These are phyloP conservation scores for Mobula hypostoma DNA, from an alignment of 2,113 vertebrate species.

Conservation along the genomic window DNA sequence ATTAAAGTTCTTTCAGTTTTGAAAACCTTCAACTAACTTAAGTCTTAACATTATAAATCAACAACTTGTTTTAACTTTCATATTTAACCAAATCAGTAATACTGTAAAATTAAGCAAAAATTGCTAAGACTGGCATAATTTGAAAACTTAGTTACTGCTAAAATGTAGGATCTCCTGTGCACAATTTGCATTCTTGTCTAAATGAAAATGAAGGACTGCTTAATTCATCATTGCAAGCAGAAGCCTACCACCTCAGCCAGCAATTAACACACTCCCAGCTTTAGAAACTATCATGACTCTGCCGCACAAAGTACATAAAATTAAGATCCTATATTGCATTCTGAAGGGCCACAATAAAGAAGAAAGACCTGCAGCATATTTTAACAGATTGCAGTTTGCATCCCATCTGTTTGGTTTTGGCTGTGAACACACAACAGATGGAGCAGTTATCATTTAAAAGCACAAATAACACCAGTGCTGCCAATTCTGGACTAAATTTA, in stretches of 20 bases:
- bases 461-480: constrained; percentile 52
- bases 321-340: constrained; percentile 39
- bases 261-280: background rate
- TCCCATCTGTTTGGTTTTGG: constrained; percentile 65
- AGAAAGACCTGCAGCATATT: constrained; percentile 52
- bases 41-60: background rate
- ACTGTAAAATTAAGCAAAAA: background rate
- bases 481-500: constrained; percentile 51
- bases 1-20: background rate
- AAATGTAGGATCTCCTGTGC: background rate
- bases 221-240: background rate
- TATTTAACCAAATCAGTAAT: background rate
- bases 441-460: constrained; percentile 60
- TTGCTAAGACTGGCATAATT: background rate
- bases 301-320: background rate
- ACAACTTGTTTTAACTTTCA: background rate
- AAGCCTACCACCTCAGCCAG: background rate
- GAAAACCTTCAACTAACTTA: background rate
- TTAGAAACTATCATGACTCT: background rate
- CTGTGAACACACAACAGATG: constrained; percentile 52
- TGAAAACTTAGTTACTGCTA: background rate
- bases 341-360: background rate
- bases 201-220: background rate
- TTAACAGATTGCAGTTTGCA: constrained; percentile 68
- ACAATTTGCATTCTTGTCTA: background rate